These are phyloP conservation scores for Chelonoidis abingdonii DNA, from an alignment of 2,113 vertebrate species.

Conservation along the genomic window DNA sequence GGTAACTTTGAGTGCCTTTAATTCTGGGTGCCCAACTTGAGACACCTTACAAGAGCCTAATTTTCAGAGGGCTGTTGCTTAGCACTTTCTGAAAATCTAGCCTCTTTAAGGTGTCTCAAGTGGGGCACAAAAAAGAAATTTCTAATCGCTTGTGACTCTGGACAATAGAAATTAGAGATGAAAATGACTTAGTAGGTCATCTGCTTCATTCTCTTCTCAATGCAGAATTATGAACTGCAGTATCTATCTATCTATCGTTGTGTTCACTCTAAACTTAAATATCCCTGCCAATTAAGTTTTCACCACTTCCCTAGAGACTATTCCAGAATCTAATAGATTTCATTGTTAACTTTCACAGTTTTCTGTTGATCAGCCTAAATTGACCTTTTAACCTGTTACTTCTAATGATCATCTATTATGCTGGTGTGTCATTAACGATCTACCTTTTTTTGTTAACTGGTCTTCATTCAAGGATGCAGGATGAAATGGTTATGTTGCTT, in stretches of 20 bases:
- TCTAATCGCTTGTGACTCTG: neutral
- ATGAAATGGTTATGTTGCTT: slow-evolving; percentile 67
- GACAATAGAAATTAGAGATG: neutral
- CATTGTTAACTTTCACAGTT: slow-evolving; percentile 38
- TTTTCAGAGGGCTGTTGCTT: neutral
- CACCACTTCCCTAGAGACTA: rapidly evolving
- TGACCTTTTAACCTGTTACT: slow-evolving; percentile 54
- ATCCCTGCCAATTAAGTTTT: neutral
- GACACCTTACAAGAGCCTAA: neutral
- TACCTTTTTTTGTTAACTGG: slow-evolving; percentile 69
- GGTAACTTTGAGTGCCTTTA: neutral
- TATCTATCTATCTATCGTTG: neutral
- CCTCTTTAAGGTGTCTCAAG: neutral
- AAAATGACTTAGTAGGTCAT: neutral
- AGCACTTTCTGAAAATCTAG: neutral
- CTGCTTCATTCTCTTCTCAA: neutral
- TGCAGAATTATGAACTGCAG: neutral
- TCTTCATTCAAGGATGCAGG: slow-evolving; percentile 71
- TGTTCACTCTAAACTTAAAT: rapidly evolving
- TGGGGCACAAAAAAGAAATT: neutral
- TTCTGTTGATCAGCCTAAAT: slow-evolving; percentile 59
- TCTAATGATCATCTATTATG: slow-evolving; percentile 61
- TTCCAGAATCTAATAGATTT: slow-evolving; percentile 16
- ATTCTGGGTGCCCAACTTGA: neutral
- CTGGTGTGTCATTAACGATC: slow-evolving; percentile 63